Conservation (phyloP, 2,113 vertebrate species). For the Petroica traversi region DNA sequence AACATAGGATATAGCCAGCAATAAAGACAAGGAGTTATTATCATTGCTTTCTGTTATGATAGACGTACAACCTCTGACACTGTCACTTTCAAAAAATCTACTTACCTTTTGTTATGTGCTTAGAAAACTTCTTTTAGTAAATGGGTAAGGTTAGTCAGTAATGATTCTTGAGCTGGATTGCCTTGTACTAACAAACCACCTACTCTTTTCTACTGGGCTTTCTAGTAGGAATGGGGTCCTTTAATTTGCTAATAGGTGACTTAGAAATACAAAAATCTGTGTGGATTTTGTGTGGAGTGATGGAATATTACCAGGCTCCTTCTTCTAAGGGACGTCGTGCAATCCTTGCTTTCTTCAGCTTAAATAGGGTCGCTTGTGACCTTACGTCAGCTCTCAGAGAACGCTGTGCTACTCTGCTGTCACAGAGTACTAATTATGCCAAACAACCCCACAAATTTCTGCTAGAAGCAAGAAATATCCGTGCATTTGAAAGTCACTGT, state of each 20-base stretch:
- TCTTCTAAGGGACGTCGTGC: rapidly evolving
- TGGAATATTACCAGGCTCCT: background rate
- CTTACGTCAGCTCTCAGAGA: background rate
- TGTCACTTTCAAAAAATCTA: background rate
- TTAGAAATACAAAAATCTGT: background rate
- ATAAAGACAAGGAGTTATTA: background rate
- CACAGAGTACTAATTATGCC: background rate
- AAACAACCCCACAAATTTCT: background rate
- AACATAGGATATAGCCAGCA: background rate
- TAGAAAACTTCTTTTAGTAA: background rate
- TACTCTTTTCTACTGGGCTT: background rate
- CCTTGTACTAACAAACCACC: background rate
- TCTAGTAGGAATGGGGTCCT: background rate
- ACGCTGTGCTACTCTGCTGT: background rate
- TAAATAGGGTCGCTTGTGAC: background rate
- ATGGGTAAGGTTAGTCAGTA: background rate
- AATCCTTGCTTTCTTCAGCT: background rate
- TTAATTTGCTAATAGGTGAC: background rate
- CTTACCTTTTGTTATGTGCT: background rate
- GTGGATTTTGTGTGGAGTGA: too few species aligned
- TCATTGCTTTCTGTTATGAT: background rate
- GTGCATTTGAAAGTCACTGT: background rate
- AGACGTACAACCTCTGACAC: background rate
- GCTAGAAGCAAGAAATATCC: background rate
- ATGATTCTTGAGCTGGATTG: background rate